phyloP scores from a whole-genome alignment of 2,113 vertebrate species.

The Salminus brasiliensis region DNA sequence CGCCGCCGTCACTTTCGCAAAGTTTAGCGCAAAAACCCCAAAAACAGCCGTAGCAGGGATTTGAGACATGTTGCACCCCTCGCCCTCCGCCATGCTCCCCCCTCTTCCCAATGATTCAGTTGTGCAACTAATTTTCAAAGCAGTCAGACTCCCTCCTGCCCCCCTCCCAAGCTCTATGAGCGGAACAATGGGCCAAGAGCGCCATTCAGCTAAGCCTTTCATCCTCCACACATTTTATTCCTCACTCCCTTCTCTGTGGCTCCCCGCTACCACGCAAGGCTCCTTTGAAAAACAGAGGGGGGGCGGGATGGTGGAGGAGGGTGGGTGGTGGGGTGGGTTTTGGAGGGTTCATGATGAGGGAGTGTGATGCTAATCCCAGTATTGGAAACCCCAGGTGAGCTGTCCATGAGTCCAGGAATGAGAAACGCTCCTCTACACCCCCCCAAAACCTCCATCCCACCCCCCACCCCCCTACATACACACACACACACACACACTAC shows the following conservation, averaged over 20 bases:
- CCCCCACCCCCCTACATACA: conserved; percentile 15
- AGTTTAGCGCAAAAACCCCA: conserved; percentile 27
- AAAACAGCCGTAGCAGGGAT: background rate
- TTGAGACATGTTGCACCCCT: no score
- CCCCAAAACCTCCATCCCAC: no score
- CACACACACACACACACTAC: no score
- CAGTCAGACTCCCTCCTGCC: conserved; percentile 82
- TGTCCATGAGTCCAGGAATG: conserved; percentile 80
- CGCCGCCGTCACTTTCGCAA: background rate
- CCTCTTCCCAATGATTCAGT: conserved; percentile 70
- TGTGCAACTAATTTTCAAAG: conserved; percentile 86
- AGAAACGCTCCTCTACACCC: conserved; percentile 55
- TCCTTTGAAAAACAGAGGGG: conserved; percentile 29
- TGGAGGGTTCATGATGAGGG: conserved; percentile 37
- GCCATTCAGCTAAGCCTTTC: conserved; percentile 82
- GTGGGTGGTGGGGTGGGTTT: conserved; percentile 32
- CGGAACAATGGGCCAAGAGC: conserved; percentile 86
- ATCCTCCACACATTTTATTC: conserved; percentile 81
- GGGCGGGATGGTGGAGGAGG: conserved; percentile 4
- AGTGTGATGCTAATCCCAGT: conserved; percentile 52
- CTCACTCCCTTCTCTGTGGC: conserved; percentile 77
- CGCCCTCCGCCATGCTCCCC: no score
- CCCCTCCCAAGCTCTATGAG: conserved; percentile 63
- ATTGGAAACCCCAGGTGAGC: conserved; percentile 78
- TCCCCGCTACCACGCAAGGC: conserved; percentile 70